These are phyloP conservation scores for Nemotelus nigrinus DNA, from an alignment of 2,888 invertebrate species.

Conservation along the genomic window DNA sequence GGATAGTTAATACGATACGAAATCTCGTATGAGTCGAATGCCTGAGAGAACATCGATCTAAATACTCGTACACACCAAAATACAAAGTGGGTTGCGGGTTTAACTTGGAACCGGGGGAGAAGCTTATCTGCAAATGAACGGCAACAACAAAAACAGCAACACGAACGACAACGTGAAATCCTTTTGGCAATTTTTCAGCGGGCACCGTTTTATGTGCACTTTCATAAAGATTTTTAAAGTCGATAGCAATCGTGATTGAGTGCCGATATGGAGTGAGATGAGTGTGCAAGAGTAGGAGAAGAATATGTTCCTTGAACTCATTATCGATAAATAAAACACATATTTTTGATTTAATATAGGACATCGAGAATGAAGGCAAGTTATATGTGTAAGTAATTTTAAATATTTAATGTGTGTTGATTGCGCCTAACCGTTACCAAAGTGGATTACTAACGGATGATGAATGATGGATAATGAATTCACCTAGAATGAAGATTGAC, in stretches of 20 bases:
- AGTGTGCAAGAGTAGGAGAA: not conserved
- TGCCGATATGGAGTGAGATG: not conserved
- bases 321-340: too few species aligned
- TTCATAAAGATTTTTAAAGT: conserved; percentile 27
- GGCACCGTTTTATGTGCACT: conserved; percentile 39
- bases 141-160: conserved; percentile 28
- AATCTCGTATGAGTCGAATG: too few species aligned
- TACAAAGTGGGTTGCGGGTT: conserved; percentile 21
- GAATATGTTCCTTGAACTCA: too few species aligned
- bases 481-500: too few species aligned
- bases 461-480: too few species aligned
- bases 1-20: conserved; percentile 16
- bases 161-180: conserved; percentile 39
- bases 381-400: too few species aligned
- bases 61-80: conserved; percentile 18
- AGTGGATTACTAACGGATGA: too few species aligned
- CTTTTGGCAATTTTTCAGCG: conserved; percentile 43
- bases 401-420: too few species aligned
- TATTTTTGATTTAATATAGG: too few species aligned
- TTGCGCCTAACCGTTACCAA: too few species aligned
- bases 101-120: not conserved
- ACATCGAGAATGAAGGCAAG: too few species aligned
- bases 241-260: conserved; percentile 35
- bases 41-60: not conserved
- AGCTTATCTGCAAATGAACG: conserved; percentile 41